Evolutionary conservation across 2,888 invertebrate species (phyloP), one percentile per base, ranked within the genome.

Genomic region (Sesamia inferens): DNA sequence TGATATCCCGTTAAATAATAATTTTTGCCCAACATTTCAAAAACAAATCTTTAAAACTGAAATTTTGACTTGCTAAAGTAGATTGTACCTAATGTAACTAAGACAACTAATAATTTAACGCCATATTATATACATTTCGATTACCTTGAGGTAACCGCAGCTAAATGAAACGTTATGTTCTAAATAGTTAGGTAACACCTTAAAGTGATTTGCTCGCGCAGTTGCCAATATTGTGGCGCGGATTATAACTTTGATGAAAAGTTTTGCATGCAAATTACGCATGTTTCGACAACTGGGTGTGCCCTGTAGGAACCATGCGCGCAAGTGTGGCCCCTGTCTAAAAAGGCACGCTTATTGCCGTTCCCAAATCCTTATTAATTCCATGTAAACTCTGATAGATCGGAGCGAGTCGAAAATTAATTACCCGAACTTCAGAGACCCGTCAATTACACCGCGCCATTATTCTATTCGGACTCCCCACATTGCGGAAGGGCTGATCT

Each of bases 361-460:
- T 81, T 74, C 62, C 47, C 58, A 76, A 86, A 87, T 79, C 85
- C 71, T 81, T 84, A 84, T 87, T 84, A 86, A 85, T 85, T 86
- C 86, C 85, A 84, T 87, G 86, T 88, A 87, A 90, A 90, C 88
- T 90, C 81, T 83, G 87, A 91, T 90, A 89, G 90, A 91, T 90
- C 83, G 88, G 78, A 81, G 82, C 82, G 87, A 87, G 85, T 89
- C 84, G 87, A 88, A 92, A 92, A 93, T 93, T 92, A 92, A 93
- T 93, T 92, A 92, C 90, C 86, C 85, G 74, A 90, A 91, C 90
- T 92, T 92, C 82, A 86, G 88, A 87, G 88, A 87, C 87, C 90
- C 89, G 90, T 92, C 92, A 90, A 90, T 93, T 92, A 90, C 89
- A 92, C 88, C 86, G 84, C 84, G 78, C 88, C 88, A 92, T 92